These are phyloP conservation scores for Peromyscus nudipes DNA, from an alignment of 2,797 vertebrate species.

Conservation along the genomic window DNA sequence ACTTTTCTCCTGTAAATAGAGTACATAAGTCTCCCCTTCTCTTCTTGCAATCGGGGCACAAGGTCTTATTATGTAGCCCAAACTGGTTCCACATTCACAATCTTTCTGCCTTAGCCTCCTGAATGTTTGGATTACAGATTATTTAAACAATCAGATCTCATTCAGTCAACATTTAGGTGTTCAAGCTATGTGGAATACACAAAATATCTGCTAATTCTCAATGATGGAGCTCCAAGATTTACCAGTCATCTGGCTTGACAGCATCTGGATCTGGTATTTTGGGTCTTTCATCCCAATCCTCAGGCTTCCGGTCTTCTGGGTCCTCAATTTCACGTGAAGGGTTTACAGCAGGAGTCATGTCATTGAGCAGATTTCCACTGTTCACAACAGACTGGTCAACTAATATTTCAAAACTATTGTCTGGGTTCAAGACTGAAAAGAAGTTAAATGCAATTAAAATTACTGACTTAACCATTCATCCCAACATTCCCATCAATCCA, in stretches of 20 bases:
- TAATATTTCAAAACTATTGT: conserved; percentile 97
- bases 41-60: not conserved
- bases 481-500: not conserved
- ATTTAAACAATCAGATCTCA: not conserved
- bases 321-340: conserved; percentile 97
- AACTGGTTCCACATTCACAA: not conserved
- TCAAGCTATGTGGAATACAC: not conserved
- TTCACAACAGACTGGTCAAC: conserved; percentile 97
- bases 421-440: conserved; percentile 95
- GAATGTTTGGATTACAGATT: not conserved
- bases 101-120: not conserved
- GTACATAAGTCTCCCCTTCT: not conserved
- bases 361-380: conserved; percentile 95
- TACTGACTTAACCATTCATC: conserved; percentile 23
- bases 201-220: not conserved
- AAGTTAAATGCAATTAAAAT: conserved; percentile 60
- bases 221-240: conserved; percentile 74
- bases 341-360: conserved; percentile 96
- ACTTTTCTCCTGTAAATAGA: not conserved
- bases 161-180: not conserved
- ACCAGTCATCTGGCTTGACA: conserved; percentile 98
- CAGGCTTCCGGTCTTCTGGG: conserved; percentile 96
- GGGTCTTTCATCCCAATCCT: conserved; percentile 98
- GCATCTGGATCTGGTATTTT: conserved; percentile 98
- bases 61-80: not conserved